These are phyloP conservation scores for Amblyteles armatorius DNA, from an alignment of 2,888 invertebrate species.

Conservation along the genomic window DNA sequence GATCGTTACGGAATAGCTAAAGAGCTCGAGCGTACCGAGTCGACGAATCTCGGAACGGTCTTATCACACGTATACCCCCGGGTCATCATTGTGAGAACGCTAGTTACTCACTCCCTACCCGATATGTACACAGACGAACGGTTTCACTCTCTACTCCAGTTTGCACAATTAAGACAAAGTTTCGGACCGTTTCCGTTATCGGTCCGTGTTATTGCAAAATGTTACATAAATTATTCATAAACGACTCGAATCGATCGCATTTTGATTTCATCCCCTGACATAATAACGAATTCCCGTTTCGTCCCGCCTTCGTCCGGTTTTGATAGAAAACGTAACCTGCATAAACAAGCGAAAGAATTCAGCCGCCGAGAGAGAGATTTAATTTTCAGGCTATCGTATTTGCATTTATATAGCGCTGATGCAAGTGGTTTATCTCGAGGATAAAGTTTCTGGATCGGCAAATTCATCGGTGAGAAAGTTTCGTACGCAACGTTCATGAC, in stretches of 20 bases:
- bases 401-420: slow-evolving; percentile 17
- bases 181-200: not conserved
- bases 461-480: not conserved
- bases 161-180: slow-evolving; percentile 1
- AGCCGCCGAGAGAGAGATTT: slow-evolving; percentile 1
- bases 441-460: slow-evolving; percentile 1
- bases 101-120: not conserved
- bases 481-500: not conserved
- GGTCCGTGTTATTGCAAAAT: not conserved
- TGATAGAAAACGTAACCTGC: not conserved
- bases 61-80: slow-evolving; percentile 17
- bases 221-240: not conserved
- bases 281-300: not conserved
- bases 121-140: not conserved
- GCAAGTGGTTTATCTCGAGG: not conserved
- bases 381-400: not conserved
- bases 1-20: slow-evolving; percentile 26
- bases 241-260: not conserved
- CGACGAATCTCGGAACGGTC: slow-evolving; percentile 14
- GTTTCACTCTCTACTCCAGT: not conserved
- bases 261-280: not conserved
- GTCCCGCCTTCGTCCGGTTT: not conserved
- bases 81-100: slow-evolving; percentile 7
- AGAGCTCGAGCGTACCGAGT: slow-evolving; percentile 1
- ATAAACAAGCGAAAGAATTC: not conserved